A percentile compares a stretch with the other conserved stretches of the same genome.
Conservation (phyloP, 2,797 vertebrate genomes). For the Fratercula arctica region DNA sequence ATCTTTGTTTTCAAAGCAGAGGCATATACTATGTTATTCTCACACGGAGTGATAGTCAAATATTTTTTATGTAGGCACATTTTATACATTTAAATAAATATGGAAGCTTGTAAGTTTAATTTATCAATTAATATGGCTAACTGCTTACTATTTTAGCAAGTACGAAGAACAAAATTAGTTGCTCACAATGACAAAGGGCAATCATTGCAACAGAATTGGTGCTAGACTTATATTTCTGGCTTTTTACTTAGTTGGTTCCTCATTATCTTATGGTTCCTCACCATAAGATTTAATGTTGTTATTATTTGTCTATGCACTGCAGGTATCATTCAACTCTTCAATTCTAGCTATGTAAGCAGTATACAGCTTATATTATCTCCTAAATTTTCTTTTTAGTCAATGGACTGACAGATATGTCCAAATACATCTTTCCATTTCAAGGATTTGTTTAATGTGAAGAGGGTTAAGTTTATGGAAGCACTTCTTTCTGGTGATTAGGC, state of each 20-base stretch:
- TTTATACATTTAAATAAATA: background rate
- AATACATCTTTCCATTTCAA: background rate
- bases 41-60: background rate
- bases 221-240: background rate
- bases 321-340: background rate
- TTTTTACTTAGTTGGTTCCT: background rate
- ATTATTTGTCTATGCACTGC: background rate
- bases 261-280: background rate
- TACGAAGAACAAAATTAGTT: background rate
- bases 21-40: background rate
- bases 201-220: background rate
- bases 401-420: background rate
- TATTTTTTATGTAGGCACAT: background rate
- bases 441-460: background rate
- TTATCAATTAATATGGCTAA: background rate
- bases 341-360: background rate
- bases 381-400: background rate
- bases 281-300: background rate
- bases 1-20: background rate
- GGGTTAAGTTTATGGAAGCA: background rate
- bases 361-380: background rate
- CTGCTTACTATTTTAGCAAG: background rate
- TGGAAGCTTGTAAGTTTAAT: background rate
- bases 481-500: background rate
- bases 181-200: background rate